Evolutionary conservation across 1,140 invertebrate species (phyloP).

Genomic region (Polypedilum vanderplanki): DNA sequence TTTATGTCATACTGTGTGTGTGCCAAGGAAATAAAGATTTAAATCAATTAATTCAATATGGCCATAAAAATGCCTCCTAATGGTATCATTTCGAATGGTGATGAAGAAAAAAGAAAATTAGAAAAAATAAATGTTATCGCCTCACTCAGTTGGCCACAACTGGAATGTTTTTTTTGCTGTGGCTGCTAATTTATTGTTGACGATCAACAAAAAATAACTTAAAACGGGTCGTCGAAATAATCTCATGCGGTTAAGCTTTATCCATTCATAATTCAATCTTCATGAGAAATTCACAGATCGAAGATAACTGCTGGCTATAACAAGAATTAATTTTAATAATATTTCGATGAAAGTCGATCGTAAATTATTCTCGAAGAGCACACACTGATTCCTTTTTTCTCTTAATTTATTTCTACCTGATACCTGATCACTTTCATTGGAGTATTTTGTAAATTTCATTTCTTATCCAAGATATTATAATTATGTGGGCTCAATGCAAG

Average conservation of each 20-base stretch:
- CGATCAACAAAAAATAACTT: too few species aligned
- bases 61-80: constrained; percentile 12
- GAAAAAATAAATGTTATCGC: constrained; percentile 5
- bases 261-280: neutral
- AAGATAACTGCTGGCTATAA: neutral
- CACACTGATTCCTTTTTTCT: neutral
- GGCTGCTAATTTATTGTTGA: too few species aligned
- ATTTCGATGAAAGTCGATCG: neutral
- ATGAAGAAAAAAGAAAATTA: neutral
- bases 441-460: neutral
- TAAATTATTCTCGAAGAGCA: neutral
- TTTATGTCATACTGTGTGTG: neutral
- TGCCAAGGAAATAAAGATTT: neutral
- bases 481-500: neutral
- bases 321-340: constrained; percentile 15
- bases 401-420: neutral
- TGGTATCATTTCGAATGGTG: neutral
- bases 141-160: neutral
- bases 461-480: neutral
- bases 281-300: neutral
- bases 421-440: neutral
- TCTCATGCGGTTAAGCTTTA: neutral
- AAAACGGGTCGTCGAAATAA: neutral
- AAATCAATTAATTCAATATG: constrained; percentile 20
- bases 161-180: too few species aligned